phyloP scores from a whole-genome alignment of 2,113 vertebrate genomes.

The Plecotus auritus region DNA sequence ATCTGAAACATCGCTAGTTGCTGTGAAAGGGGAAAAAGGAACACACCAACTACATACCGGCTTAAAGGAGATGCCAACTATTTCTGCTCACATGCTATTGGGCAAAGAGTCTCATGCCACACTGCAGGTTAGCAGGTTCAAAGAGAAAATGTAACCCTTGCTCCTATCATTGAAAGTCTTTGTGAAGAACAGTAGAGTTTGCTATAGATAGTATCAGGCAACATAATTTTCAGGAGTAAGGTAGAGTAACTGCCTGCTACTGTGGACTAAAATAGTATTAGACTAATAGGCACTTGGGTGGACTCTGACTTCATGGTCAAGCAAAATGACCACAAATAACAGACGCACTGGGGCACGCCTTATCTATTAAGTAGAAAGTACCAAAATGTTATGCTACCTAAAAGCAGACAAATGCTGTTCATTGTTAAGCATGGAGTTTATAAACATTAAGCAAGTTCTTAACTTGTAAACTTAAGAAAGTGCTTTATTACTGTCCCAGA shows the following conservation, averaged over 20 bases:
- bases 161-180: not conserved
- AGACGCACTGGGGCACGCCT: not conserved
- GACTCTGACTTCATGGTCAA: not conserved
- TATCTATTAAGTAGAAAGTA: not conserved
- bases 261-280: not conserved
- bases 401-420: not conserved
- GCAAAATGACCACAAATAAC: not conserved
- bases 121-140: not conserved
- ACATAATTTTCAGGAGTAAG: not conserved
- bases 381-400: not conserved
- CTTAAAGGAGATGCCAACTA: not conserved
- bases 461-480: not conserved
- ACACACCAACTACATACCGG: not conserved
- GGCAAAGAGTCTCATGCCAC: not conserved
- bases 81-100: not conserved
- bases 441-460: not conserved
- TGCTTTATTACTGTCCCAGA: not conserved
- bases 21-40: fast-evolving
- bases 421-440: not conserved
- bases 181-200: not conserved
- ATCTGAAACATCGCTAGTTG: not conserved
- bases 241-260: not conserved
- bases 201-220: not conserved
- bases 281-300: not conserved
- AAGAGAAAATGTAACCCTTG: not conserved